Evolutionary conservation across 2,888 invertebrate species (phyloP), one percentile per base, ranked within the genome.

Genomic region (Cerastis leucographa): DNA sequence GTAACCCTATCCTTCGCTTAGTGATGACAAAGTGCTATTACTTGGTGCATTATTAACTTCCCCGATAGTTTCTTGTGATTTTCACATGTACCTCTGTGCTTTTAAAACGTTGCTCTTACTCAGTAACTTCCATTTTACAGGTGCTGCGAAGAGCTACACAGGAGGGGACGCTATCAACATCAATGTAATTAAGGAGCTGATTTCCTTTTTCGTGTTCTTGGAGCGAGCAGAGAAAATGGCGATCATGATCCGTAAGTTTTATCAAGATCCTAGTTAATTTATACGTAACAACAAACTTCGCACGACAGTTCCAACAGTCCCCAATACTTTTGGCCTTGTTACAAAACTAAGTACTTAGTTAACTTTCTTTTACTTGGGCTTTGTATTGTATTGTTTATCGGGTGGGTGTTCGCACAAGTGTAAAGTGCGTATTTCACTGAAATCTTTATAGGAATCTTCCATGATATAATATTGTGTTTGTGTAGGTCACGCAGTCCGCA

Each of bases 401-500:
- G 29, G 29, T 4, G 9, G 17, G 9, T 59, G 8, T 29, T 29
- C 29, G 9, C 59, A 59, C 35, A 42, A 8, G 7, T n/a, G 12
- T 62, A 62, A 40, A n/a, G 7, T 12, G 22, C 22, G 22, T 62
- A 8, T 42, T n/a, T 64, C 14, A 42, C 42, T 64, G 42, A 25
- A 64, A 42, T 42, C 8, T 42, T 61, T 35, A 35, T 61, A 61
- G 9, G 59, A 35, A 61, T 61, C 17, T 19, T 61, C 29, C 29
- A 61, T 35, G 59, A 9, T 19, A 19, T 35, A 19, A 19, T 61
- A 46, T 74, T 2, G 0, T 62, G 11, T 51, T 40, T 81, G 65
- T 67, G 1, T 84, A 95, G 95, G 93, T 86, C 89, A 91, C 81
- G 90, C 91, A 83, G 86, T 94, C 85, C 91, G 93, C 59, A 92